Evolutionary conservation across 2,888 invertebrate species (phyloP), one percentile per base, ranked within the genome.

Genomic region (Liodrosophila aerea): DNA sequence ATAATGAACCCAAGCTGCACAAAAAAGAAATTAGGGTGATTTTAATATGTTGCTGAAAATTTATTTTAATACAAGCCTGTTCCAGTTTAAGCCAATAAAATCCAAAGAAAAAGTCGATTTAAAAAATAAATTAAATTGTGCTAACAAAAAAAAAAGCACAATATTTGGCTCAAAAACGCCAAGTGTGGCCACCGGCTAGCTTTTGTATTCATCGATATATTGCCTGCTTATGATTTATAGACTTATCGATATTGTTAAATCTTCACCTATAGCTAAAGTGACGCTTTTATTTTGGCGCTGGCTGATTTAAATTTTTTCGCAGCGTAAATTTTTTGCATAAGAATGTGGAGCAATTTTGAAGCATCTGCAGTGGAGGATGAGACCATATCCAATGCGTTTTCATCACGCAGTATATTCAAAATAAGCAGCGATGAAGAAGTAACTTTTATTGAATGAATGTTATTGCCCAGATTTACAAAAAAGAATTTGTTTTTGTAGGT

Each of bases 271-370:
- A n/a, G n/a, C n/a, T n/a, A 33, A 15, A 56, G 58, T 64, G 85
- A 78, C 78, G 78, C 77, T 60, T 51, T 8, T 11, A 57, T 63
- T n/a, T 76, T 78, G 78, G 85, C 78, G 78, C 68, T 75, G 61
- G 54, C 12, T 59, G 22, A 45, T 64, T 64, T 50, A 61, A 75
- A 71, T 43, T 33, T 41, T 53, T 49, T 34, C 16, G 11, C 16
- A 43, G 31, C 37, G 18, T 7, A 9, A 22, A 50, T 8, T 39
- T 30, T 16, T 0, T 11, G 13, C 7, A 3, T 2, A 12, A 61
- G 39, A 27, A 90, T 90, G 90, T 90, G 90, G 90, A 87, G 77
- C 63, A 87, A 87, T 67, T 89, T 89, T 46, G 87, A 88, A 34
- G 81, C 86, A 12, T 88, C 87, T 0, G 60, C 80, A 2, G 27